Conservation (phyloP, 2,888 invertebrate species). For the Sceliomorpha sp. region DNA sequence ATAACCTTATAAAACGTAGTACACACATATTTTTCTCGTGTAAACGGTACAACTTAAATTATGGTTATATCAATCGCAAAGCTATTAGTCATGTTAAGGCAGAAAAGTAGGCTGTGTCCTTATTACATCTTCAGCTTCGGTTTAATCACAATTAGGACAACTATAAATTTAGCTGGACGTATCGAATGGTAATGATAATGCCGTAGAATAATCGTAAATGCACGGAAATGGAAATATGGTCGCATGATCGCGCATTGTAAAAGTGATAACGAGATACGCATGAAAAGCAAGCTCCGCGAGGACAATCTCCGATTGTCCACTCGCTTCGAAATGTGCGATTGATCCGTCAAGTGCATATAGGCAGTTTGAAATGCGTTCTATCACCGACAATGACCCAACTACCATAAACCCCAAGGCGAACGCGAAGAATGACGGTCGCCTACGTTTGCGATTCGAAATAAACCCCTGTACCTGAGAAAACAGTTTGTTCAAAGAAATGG, state of each 20-base stretch:
- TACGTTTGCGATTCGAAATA: slow-evolving; percentile 43
- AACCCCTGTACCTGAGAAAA: slow-evolving; percentile 13
- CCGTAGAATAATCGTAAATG: slow-evolving; percentile 17
- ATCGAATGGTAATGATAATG: neutral
- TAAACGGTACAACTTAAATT: no score
- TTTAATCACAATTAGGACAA: no score
- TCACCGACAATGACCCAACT: slow-evolving; percentile 58
- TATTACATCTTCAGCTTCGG: no score
- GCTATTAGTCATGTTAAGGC: no score
- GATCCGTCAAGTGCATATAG: slow-evolving; percentile 42
- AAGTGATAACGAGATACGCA: slow-evolving; percentile 48
- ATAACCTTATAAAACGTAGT: no score
- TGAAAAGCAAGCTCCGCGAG: slow-evolving; percentile 39
- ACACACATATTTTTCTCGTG: no score
- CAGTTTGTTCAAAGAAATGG: slow-evolving; percentile 11
- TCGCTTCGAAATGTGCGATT: slow-evolving; percentile 49
- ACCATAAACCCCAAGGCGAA: slow-evolving; percentile 58
- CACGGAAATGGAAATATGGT: slow-evolving; percentile 2
- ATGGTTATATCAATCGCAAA: no score
- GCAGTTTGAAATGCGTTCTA: slow-evolving; percentile 53
- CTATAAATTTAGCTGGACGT: neutral
- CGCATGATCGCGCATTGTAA: slow-evolving; percentile 26
- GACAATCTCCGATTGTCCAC: slow-evolving; percentile 40
- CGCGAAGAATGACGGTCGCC: slow-evolving; percentile 50
- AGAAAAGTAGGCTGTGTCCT: no score